Evolutionary conservation across 2,888 invertebrate species (phyloP), one percentile per base, ranked within the genome.

Genomic region (Acleris literana): DNA sequence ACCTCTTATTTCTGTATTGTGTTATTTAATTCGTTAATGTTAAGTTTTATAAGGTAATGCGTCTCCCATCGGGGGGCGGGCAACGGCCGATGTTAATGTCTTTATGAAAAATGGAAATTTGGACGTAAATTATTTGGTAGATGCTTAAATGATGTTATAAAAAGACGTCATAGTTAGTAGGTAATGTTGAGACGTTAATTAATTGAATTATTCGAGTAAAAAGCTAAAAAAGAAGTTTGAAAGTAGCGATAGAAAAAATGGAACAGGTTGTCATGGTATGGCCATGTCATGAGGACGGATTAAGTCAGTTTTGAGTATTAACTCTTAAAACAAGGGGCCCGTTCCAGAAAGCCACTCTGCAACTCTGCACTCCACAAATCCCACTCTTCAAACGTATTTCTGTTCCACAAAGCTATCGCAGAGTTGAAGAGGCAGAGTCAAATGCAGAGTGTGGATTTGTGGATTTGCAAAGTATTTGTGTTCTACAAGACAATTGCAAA

Each of bases 61-160:
- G 33, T 65, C 65, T 65, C 65, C 44, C 65, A n/a, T 20, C 65
- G 51, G 65, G 65, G 60, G 65, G 65, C 65, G 60, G 43, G 17
- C 60, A 49, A 4, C 39, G 60, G 56, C 55, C 65, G 44, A 9
- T 5, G 64, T 55, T 56, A 56, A 61, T 51, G 25, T 22, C 60
- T 55, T 61, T 49, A 49, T 53, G 43, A 60, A 39, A 51, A 49
- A 43, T 46, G 57, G 46, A 17, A 44, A 46, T 46, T 46, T 25
- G 5, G 44, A 46, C 9, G 22, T 16, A 13, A 49, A 49, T 49
- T 49, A 20, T 49, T 49, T 11, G 18, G 11, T 5, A 13, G 39
- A 18, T 20, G 1, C 18, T 49, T 13, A 18, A 20, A 11, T 20
- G 6, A 11, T 49, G 11, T 20, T 20, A 39, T 33, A 49, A 18